These are phyloP conservation scores for Apodemia zela DNA, from an alignment of 2,888 invertebrate genomes.

Conservation along the genomic window DNA sequence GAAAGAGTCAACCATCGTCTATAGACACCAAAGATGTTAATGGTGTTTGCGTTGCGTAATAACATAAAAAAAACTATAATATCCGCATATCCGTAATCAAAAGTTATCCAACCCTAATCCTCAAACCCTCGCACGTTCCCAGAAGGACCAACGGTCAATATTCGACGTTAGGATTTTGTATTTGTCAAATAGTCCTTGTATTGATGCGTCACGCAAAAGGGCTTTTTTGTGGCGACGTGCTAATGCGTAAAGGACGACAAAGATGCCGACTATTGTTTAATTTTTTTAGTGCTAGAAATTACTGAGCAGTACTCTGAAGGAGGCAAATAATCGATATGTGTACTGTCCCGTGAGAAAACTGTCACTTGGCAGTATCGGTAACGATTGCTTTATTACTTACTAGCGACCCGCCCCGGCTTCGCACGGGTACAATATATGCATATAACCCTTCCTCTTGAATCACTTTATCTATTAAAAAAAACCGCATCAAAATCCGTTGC, in stretches of 20 bases:
- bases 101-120: not conserved
- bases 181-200: conserved; percentile 36
- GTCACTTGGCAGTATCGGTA: not conserved
- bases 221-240: conserved; percentile 45
- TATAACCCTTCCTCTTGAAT: too few species aligned
- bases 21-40: too few species aligned
- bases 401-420: too few species aligned
- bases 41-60: too few species aligned
- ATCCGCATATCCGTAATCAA: not conserved
- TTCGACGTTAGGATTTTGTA: conserved; percentile 31
- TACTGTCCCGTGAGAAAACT: conserved; percentile 8
- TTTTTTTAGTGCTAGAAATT: conserved; percentile 1
- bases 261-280: conserved; percentile 38
- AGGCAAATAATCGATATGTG: not conserved
- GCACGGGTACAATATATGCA: too few species aligned
- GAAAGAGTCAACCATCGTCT: too few species aligned
- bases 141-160: conserved; percentile 66
- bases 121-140: conserved; percentile 41
- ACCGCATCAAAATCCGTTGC: too few species aligned
- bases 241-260: conserved; percentile 50
- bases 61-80: too few species aligned
- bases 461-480: too few species aligned
- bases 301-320: not conserved
- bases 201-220: conserved; percentile 52
- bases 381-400: not conserved